Conservation (phyloP, 2,888 invertebrate genomes). For the Perizoma affinitatum region DNA sequence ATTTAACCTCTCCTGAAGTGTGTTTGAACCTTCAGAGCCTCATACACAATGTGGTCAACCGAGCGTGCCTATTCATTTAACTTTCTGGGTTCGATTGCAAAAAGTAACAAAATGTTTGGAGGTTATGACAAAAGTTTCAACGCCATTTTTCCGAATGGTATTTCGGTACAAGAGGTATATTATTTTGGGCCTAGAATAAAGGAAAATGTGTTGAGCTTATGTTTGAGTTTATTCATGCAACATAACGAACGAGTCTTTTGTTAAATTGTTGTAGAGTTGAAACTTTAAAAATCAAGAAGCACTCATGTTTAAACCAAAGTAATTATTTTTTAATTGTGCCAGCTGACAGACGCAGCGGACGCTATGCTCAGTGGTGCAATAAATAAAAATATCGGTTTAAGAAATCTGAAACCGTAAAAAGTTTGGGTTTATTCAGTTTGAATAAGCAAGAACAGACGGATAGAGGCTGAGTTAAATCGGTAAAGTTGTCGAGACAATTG, state of each 20-base stretch:
- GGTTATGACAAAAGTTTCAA: constrained; percentile 47
- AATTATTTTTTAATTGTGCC: constrained; percentile 20
- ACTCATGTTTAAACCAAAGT: constrained; percentile 11
- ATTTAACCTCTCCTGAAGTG: constrained; percentile 21
- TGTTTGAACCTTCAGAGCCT: constrained; percentile 17
- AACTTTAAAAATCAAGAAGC: constrained; percentile 1
- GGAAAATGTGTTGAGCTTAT: constrained; percentile 2
- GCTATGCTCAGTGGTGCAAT: constrained; percentile 27
- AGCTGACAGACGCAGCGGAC: constrained; percentile 27
- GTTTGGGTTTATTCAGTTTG: constrained; percentile 33
- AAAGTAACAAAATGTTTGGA: constrained; percentile 44
- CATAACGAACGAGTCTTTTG: too few species aligned
- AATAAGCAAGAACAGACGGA: constrained; percentile 51
- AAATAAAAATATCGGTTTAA: constrained; percentile 38
- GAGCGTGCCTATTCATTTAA: constrained; percentile 43
- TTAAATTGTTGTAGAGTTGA: neutral
- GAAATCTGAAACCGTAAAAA: constrained; percentile 23
- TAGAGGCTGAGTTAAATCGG: constrained; percentile 63
- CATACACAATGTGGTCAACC: constrained; percentile 31
- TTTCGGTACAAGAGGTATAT: constrained; percentile 26
- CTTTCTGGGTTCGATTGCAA: constrained; percentile 48
- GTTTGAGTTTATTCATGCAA: too few species aligned
- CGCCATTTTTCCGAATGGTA: constrained; percentile 33
- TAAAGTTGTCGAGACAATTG: constrained; percentile 65
- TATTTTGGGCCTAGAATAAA: constrained; percentile 6